phyloP scores from a whole-genome alignment of 2,113 vertebrate genomes.

The Heloderma charlesbogerti region DNA sequence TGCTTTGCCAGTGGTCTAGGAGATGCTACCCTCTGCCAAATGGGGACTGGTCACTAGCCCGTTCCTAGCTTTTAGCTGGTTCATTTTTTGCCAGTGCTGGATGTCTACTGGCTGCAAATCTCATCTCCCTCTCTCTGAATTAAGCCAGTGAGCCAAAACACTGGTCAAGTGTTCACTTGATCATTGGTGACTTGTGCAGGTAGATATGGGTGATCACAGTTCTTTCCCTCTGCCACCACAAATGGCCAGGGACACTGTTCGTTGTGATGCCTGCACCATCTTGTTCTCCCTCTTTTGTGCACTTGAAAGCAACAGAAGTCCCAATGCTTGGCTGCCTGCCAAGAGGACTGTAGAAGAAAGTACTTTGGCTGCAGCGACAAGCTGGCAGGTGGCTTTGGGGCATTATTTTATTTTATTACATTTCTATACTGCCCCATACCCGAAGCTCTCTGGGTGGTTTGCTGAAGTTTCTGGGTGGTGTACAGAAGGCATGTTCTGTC shows the following conservation, averaged over 20 bases:
- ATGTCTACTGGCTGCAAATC: neutral
- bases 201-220: neutral
- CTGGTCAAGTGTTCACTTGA: neutral
- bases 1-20: slow-evolving; percentile 3
- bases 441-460: too few species aligned
- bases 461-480: too few species aligned
- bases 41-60: neutral
- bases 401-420: too few species aligned
- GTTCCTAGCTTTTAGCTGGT: neutral
- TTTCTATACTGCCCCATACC: too few species aligned
- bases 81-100: neutral
- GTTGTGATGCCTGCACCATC: neutral
- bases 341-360: neutral
- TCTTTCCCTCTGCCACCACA: neutral
- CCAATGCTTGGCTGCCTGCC: neutral
- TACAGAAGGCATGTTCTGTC: too few species aligned
- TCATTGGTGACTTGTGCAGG: neutral
- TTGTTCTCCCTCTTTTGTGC: neutral
- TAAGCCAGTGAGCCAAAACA: neutral
- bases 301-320: neutral
- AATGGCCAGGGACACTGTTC: neutral
- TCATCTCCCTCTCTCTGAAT: neutral
- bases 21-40: neutral
- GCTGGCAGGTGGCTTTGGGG: neutral
- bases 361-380: neutral